A percentile compares a stretch with the other conserved stretches of the same genome.
Evolutionary conservation across 2,113 vertebrate species (phyloP).

Genomic region (Hippocampus barbouri): DNA sequence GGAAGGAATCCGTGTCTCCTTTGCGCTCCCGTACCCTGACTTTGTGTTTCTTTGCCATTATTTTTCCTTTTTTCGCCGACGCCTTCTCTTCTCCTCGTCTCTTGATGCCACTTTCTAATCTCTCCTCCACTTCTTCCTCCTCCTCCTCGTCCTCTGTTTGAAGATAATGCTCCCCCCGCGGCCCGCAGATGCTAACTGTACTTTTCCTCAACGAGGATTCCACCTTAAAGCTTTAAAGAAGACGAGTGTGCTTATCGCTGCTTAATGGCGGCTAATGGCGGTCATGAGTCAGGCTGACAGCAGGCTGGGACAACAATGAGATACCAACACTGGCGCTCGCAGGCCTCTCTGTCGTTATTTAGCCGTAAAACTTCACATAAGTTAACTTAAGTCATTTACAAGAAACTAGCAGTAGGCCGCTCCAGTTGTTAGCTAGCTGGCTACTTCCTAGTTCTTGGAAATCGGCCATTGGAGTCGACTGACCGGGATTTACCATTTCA

Average conservation of each 20-base stretch:
- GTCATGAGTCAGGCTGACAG: conserved; percentile 25
- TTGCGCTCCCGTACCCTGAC: background rate
- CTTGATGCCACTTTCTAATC: background rate
- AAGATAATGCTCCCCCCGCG: background rate
- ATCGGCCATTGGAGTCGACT: background rate
- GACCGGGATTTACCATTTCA: too few species aligned
- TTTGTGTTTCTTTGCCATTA: conserved; percentile 6
- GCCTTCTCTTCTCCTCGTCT: conserved; percentile 12
- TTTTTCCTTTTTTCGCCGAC: conserved; percentile 4
- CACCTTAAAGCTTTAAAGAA: conserved; percentile 17
- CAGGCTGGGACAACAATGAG: conserved; percentile 7
- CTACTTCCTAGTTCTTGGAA: background rate
- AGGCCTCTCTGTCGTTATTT: background rate
- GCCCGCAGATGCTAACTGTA: background rate
- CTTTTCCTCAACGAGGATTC: conserved; percentile 20
- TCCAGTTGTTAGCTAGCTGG: background rate
- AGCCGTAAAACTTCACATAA: background rate
- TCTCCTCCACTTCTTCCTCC: background rate
- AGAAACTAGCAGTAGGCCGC: background rate
- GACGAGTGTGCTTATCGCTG: conserved; percentile 9
- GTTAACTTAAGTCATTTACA: background rate
- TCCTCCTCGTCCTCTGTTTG: background rate
- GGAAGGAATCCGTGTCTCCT: conserved; percentile 29
- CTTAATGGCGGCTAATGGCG: conserved; percentile 20
- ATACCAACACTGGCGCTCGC: background rate